Evolutionary conservation across 1,140 invertebrate species (phyloP).

Genomic region (Mylabris phalerata): DNA sequence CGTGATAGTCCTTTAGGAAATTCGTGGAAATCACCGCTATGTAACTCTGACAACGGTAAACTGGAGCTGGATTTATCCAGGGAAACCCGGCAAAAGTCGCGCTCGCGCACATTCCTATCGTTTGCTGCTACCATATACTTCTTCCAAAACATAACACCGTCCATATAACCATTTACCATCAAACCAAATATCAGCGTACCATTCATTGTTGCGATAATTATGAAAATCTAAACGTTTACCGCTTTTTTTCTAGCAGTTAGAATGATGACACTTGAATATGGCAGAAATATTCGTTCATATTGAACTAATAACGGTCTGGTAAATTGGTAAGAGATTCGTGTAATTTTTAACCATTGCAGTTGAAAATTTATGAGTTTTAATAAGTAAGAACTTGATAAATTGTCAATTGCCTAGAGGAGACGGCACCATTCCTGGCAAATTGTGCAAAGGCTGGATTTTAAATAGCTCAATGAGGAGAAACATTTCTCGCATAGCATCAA

Average conservation of each 20-base stretch:
- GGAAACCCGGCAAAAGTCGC: slow-evolving; percentile 25
- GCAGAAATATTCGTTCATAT: too few relatives aligned
- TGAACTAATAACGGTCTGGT: too few relatives aligned
- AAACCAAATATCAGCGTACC: slow-evolving; percentile 12
- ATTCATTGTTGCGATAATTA: slow-evolving; percentile 27
- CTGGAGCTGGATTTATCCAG: slow-evolving; percentile 31
- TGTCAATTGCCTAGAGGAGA: slow-evolving; percentile 1
- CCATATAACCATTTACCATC: too few relatives aligned
- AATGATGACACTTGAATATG: too few relatives aligned
- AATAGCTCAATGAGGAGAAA: too few relatives aligned
- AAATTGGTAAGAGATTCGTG: too few relatives aligned
- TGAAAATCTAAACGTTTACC: slow-evolving; percentile 17
- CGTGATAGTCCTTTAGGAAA: slow-evolving; percentile 15
- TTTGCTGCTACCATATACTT: neutral
- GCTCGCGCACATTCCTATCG: slow-evolving; percentile 18
- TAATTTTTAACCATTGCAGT: too few relatives aligned
- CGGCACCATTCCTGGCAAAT: neutral
- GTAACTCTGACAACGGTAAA: slow-evolving; percentile 21
- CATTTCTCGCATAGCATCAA: too few relatives aligned
- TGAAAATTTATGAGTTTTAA: slow-evolving; percentile 11
- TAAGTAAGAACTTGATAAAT: slow-evolving; percentile 10
- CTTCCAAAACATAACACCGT: neutral
- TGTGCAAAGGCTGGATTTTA: too few relatives aligned
- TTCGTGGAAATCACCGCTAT: slow-evolving; percentile 21
- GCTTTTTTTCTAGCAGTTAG: slow-evolving; percentile 8